Evolutionary conservation across 1,140 invertebrate species (phyloP), one percentile per base, ranked within the genome.

Genomic region (Sycophila sp.): DNA sequence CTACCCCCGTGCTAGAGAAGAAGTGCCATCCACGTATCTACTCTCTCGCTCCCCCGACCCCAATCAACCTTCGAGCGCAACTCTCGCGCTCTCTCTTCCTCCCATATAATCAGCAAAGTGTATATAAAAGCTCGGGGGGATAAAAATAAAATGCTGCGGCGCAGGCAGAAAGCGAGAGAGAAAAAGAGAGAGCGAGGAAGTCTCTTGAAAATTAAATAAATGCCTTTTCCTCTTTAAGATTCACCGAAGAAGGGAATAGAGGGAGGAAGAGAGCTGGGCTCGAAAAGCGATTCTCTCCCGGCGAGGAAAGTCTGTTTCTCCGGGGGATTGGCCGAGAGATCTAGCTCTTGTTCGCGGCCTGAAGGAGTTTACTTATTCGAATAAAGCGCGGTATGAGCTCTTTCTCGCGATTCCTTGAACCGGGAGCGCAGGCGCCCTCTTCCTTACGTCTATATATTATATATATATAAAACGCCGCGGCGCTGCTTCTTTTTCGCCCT

Each of bases 31-130:
- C n/a, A n/a, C 6, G 4, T 51, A 28, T 51, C 2, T 51, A 28
- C 47, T 15, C 10, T 28, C 4, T 2, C 24, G 47, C 47, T 51
- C n/a, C n/a, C n/a, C n/a, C n/a, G n/a, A n/a, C n/a, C n/a, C 47
- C 8, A 51, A 51, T 28, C 47, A 51, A 51, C 10, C 28, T 28
- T 2, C 11, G 13, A 15, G 1, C 11, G n/a, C n/a, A 1, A 13
- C 24, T 51, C 1, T 51, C 0, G 26, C 24, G 3, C 24, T 28
- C 24, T 28, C 3, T 51, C 2, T 11, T 42, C 28, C 19, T 45
- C n/a, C 32, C 24, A 17, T 30, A 74, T 84, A 84, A 84, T 84
- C 81, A 83, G 73, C 77, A 74, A 76, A 83, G 75, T 80, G 77
- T 82, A 83, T 80, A 75, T n/a, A n/a, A n/a, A n/a, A n/a, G n/a